Base-by-base conservation (phyloP, 2,888 invertebrate genomes). In the Euplexia lucipara region DNA sequence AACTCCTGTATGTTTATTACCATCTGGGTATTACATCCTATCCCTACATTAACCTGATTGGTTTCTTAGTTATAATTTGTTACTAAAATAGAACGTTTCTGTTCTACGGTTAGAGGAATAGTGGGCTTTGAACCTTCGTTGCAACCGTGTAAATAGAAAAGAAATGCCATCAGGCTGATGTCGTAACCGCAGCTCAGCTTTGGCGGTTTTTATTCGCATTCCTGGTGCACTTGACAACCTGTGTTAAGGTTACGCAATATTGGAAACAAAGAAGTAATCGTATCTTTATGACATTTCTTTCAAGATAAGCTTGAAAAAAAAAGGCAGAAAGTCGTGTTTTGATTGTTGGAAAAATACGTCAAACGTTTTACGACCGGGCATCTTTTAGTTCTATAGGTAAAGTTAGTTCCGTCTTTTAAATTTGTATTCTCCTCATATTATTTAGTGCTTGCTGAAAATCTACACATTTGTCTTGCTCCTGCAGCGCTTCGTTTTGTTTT, bases 401-500 rank as follows among this genome's bases (percentile, higher is more conserved):
- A 76, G 75, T 64, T 49, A 79, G 85, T 85, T 88, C 83, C 86
- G 83, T 82, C 77, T 83, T 80, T 79, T 62, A 70, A 68, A 75
- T 83, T 88, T 90, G 88, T 83, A 86, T 86, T 91, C 91, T 86
- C 84, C 70, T 72, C 75, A 70, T 86, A 83, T 82, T 83, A 77
- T 74, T 74, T 71, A 64, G 59, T 72, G 72, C 70, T 77, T 71
- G 67, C 88, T 89, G 90, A 90, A 91, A 89, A 83, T 70, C 79
- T 80, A 83, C 82, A 82, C 81, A 74, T 78, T 79, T 73, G 79
- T 83, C 80, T 84, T 82, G 79, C 79, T 83, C 88, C 78, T 90
- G 89, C 88, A 90, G 84, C 86, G 71, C 82, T 83, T 86, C 79
- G 84, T 83, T 85, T 87, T 88, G 84, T 90, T 92, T 93, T 91